A percentile compares a stretch with the other conserved stretches of the same genome.
These are phyloP conservation scores for Tiaroga cobitis DNA, from an alignment of 2,797 vertebrate genomes.

Conservation along the genomic window DNA sequence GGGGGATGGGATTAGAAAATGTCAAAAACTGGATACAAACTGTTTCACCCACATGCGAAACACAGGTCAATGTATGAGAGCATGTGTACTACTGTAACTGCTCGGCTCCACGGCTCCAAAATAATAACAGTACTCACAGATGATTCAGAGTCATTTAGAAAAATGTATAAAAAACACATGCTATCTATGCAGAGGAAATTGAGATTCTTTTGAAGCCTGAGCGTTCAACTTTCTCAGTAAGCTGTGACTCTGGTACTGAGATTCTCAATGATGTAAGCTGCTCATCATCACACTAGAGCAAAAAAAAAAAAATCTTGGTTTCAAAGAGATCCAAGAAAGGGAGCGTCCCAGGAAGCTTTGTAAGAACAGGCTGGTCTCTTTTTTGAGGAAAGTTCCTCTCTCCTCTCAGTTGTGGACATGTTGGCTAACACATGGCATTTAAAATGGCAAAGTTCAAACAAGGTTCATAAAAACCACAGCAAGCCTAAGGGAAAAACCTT, in stretches of 20 bases:
- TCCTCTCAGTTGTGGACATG: slow-evolving; percentile 32
- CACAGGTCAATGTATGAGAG: neutral
- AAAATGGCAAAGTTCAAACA: slow-evolving; percentile 54
- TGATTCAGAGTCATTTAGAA: slow-evolving; percentile 10
- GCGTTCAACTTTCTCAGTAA: neutral
- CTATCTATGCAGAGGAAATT: neutral
- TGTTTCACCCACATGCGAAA: neutral
- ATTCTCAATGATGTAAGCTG: neutral
- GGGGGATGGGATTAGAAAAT: neutral
- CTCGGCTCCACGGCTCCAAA: neutral
- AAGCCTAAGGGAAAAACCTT: slow-evolving; percentile 32
- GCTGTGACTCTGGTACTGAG: neutral
- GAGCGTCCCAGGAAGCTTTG: neutral
- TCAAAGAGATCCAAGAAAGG: neutral
- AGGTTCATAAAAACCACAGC: slow-evolving; percentile 42
- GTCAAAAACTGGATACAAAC: neutral
- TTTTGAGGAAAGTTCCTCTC: slow-evolving; percentile 37
- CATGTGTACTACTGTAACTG: neutral
- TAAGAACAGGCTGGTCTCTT: slow-evolving; percentile 4
- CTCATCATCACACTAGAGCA: slow-evolving; percentile 6
- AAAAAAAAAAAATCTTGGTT: neutral
- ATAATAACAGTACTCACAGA: neutral
- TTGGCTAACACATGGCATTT: slow-evolving; percentile 38
- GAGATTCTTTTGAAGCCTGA: neutral
- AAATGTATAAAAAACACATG: neutral